Percentiles rank a stretch among this genome's conserved stretches.
Conservation (phyloP, 2,888 invertebrate species). For the Myopa tessellatipennis region DNA sequence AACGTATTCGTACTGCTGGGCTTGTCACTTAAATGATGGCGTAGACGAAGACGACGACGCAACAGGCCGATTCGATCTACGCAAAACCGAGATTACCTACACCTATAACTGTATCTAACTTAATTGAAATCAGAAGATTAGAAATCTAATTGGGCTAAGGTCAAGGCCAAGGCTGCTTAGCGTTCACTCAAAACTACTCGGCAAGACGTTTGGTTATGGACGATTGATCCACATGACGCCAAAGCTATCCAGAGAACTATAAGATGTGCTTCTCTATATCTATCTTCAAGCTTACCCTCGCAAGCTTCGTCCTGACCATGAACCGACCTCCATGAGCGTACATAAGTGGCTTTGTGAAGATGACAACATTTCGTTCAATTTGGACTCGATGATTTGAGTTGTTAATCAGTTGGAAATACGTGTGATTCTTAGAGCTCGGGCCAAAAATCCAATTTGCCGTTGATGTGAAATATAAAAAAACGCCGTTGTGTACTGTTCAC, state of each 20-base stretch:
- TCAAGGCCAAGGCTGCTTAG: conserved; percentile 16
- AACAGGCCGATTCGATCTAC: conserved; percentile 25
- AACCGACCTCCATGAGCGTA: conserved; percentile 9
- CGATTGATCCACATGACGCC: conserved; percentile 7
- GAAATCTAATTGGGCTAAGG: conserved; percentile 18
- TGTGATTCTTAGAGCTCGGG: conserved; percentile 18
- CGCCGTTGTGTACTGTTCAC: background rate
- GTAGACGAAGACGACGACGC: conserved; percentile 35
- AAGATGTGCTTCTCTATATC: conserved; percentile 24
- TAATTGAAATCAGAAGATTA: conserved; percentile 15
- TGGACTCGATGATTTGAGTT: conserved; percentile 26
- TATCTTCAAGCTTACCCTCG: conserved; percentile 8
- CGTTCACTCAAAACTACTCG: background rate
- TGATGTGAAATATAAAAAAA: conserved; percentile 15
- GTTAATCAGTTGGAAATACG: conserved; percentile 32
- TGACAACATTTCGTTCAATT: conserved; percentile 21
- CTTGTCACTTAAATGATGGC: conserved; percentile 28
- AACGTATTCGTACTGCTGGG: conserved; percentile 19
- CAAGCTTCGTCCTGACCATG: conserved; percentile 14
- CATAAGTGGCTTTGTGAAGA: conserved; percentile 28
- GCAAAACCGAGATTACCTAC: conserved; percentile 18
- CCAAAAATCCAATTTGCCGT: conserved; percentile 13
- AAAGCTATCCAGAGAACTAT: conserved; percentile 10
- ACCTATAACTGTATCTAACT: too few species aligned
- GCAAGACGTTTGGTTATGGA: background rate